Conservation (phyloP, 2,888 invertebrate genomes). For the Cheilosia scutellata region DNA sequence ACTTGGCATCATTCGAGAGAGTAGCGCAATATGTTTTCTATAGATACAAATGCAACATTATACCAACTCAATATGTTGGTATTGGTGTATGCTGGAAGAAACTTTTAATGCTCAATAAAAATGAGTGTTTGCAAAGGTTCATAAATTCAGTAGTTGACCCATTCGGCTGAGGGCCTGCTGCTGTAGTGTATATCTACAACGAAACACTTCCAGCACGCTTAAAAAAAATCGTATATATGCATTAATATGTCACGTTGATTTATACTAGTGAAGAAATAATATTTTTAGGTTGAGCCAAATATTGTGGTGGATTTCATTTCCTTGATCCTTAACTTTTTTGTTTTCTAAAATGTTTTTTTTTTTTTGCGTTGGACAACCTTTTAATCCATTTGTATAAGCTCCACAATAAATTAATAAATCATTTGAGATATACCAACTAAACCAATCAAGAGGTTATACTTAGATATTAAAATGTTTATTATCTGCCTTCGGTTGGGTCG, state of each 20-base stretch:
- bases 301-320: neutral
- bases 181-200: neutral
- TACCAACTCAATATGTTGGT: neutral
- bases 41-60: neutral
- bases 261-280: constrained; percentile 6
- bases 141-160: constrained; percentile 29
- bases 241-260: constrained; percentile 14
- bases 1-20: constrained; percentile 34
- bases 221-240: constrained; percentile 11
- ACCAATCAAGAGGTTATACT: constrained; percentile 62
- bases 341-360: neutral
- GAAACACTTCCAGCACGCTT: constrained; percentile 3
- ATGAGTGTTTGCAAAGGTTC: constrained; percentile 23
- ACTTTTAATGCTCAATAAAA: constrained; percentile 42
- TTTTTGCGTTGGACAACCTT: neutral
- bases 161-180: neutral
- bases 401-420: constrained; percentile 64
- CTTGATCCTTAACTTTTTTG: neutral
- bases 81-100: neutral
- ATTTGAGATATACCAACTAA: constrained; percentile 50
- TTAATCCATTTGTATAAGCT: constrained; percentile 24
- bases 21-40: neutral
- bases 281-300: neutral
- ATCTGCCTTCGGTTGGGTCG: neutral
- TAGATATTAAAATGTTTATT: constrained; percentile 58